A percentile compares a stretch with the other conserved stretches of the same genome.
Evolutionary conservation across 2,113 vertebrate species (phyloP).

Genomic region (Nothocercus nigrocapillus): DNA sequence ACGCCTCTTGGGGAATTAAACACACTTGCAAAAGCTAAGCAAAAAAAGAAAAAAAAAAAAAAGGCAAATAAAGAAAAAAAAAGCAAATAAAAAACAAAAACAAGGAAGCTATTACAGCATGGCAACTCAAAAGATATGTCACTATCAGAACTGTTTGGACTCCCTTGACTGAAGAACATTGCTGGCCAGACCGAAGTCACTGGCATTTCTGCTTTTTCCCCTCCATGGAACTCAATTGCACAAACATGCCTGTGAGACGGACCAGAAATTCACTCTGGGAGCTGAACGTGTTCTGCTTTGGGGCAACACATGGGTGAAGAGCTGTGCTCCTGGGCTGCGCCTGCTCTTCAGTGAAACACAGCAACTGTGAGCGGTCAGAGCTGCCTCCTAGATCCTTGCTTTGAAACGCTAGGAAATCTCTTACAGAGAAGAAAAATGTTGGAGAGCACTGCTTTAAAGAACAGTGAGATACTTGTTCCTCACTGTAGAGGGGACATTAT

Average conservation of each 20-base stretch:
- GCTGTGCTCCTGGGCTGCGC: accelerated
- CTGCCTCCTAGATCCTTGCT: background rate
- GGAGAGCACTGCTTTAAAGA: background rate
- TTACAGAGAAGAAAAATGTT: background rate
- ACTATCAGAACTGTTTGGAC: background rate
- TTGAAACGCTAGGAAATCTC: slow-evolving; percentile 13
- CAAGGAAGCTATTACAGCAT: background rate
- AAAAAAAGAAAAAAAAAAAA: background rate
- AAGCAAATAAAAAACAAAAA: background rate
- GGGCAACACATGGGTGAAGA: background rate
- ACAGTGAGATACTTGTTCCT: background rate
- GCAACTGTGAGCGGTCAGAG: background rate
- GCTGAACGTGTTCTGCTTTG: background rate
- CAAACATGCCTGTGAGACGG: background rate
- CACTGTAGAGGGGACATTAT: background rate
- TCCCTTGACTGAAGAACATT: background rate
- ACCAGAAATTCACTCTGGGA: background rate
- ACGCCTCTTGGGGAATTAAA: background rate
- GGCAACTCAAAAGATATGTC: background rate
- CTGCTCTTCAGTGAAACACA: background rate
- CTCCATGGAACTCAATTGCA: background rate
- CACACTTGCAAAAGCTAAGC: background rate
- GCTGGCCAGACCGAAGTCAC: background rate
- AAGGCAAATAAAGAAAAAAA: background rate
- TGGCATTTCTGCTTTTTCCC: background rate